Base-by-base conservation (phyloP, 2,797 vertebrate species). In the Paguma larvata region DNA sequence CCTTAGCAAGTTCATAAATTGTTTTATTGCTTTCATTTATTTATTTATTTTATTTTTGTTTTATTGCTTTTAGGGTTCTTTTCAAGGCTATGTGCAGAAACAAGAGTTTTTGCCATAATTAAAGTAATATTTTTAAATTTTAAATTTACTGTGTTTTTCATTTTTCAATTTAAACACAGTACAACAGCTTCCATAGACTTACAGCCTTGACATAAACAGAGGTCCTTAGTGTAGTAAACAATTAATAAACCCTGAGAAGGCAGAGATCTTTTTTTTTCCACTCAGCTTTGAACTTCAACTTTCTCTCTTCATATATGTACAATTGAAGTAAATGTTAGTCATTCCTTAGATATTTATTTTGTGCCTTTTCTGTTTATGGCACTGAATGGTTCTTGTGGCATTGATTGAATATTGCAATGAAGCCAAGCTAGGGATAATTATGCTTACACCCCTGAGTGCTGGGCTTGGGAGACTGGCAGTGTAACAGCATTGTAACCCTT, bases 311-410 rank as follows among this genome's bases (percentile, higher is more conserved):
- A 16, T n/a, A 8, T 59, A 21, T 41, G 27, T 90, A 15, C n/a
- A 63, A 0, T 19, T 83, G 38, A 83, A 80, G 3, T 46, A 68
- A 62, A 16, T 34, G 30, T 41, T 25, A 41, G 32, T 73, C 27
- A 7, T 77, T 68, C 32, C 21, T 89, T 91, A 70, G 16, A 21
- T 46, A 30, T 25, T 83, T 65, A 21, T 0, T 34, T 3, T 19
- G 10, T n/a, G 1, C 10, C 13, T 73, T 94, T 94, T 90, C 88
- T 98, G 95, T 97, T 96, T 96, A 62, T 97, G 96, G 68, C 95
- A 67, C 96, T 97, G 86, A 91, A 25, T 34, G 0, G 15, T 83
- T 78, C 62, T 27, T 32, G 21, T n/a, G 30, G 32, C 34, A n/a
- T 25, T 6, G 21, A 86, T 67, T 2, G 59, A 87, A 41, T 32